Conservation (phyloP, 2,797 vertebrate species). For the Smutsia temminckii region DNA sequence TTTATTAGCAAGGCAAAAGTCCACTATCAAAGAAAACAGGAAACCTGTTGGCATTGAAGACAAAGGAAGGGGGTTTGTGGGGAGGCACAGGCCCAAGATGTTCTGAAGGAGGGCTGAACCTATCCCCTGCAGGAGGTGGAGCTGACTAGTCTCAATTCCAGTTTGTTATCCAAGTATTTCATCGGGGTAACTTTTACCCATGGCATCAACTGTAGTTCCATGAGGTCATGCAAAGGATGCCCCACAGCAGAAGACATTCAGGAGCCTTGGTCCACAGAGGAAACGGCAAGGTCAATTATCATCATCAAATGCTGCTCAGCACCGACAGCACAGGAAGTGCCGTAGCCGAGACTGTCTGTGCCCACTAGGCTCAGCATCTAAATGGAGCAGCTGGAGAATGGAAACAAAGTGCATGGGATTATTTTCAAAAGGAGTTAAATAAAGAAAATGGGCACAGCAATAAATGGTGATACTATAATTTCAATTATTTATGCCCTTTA, state of each 20-base stretch:
- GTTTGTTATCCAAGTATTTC: not conserved
- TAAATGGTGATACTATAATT: slow-evolving; percentile 35
- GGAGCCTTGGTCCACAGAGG: not conserved
- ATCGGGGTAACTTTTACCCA: not conserved
- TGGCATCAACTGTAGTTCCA: not conserved
- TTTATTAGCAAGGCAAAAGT: too few species aligned
- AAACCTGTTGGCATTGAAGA: not conserved
- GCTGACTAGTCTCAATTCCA: not conserved
- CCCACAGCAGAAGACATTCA: not conserved
- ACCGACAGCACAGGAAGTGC: not conserved
- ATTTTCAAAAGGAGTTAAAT: not conserved
- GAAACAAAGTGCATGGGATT: not conserved
- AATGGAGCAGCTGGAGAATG: not conserved
- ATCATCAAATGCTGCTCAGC: not conserved
- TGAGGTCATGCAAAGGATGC: not conserved
- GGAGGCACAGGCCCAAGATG: not conserved
- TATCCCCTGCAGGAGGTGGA: not conserved
- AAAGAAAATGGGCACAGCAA: not conserved
- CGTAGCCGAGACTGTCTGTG: not conserved
- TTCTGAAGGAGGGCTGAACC: not conserved
- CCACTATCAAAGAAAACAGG: not conserved
- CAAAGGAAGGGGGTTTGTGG: rapidly evolving
- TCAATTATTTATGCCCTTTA: slow-evolving; percentile 26
- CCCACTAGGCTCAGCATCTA: not conserved
- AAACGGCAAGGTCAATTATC: not conserved